Evolutionary conservation across 2,797 vertebrate species (phyloP).

Genomic region (Dendrocincla tyrannina): DNA sequence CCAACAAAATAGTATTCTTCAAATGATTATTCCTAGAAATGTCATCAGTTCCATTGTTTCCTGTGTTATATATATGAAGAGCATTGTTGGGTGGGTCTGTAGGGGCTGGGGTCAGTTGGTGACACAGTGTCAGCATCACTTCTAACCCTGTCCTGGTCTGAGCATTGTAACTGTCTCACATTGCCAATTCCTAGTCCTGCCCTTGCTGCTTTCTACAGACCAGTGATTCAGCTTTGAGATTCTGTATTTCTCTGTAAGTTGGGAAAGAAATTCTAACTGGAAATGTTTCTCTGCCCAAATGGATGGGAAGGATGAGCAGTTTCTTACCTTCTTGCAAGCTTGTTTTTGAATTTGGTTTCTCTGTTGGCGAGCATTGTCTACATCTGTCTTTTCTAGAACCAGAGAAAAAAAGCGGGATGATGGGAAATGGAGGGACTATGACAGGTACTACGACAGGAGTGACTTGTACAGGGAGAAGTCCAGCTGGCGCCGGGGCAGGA

Average conservation of each 20-base stretch:
- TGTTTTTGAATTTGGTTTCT: neutral
- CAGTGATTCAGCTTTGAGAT: neutral
- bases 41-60: neutral
- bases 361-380: neutral
- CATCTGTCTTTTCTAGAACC: conserved; percentile 72
- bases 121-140: neutral
- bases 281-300: rapidly evolving
- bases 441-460: conserved; percentile 86
- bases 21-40: neutral
- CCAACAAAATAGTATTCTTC: conserved; percentile 33
- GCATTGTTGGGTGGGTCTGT: too few species aligned
- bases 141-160: neutral
- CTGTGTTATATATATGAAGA: neutral
- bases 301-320: neutral
- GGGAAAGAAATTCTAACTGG: neutral
- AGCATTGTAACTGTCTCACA: neutral
- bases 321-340: neutral
- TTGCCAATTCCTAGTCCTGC: neutral
- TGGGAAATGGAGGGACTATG: conserved; percentile 91
- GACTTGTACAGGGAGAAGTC: conserved; percentile 92
- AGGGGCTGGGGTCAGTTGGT: neutral
- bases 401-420: conserved; percentile 94
- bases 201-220: neutral
- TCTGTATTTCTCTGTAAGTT: neutral
- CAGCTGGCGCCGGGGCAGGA: conserved; percentile 86